These are phyloP conservation scores for Ips typographus DNA, from an alignment of 1,140 invertebrate species.

Conservation along the genomic window DNA sequence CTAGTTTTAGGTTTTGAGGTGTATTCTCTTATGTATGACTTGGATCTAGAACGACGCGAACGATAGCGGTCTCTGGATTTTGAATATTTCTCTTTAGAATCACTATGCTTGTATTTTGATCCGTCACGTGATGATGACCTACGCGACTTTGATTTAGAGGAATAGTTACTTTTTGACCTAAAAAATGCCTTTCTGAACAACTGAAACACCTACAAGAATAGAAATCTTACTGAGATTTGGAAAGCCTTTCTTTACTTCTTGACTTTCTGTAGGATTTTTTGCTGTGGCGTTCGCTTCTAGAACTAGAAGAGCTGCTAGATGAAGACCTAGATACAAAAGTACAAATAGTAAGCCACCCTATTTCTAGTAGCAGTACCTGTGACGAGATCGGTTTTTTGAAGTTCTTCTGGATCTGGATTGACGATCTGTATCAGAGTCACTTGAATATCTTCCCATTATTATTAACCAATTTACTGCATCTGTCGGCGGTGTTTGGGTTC, in stretches of 20 bases:
- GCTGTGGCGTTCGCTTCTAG: constrained; percentile 36
- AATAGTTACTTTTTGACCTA: constrained; percentile 34
- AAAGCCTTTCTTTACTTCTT: constrained; percentile 32
- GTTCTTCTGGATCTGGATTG: constrained; percentile 9
- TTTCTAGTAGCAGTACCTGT: background rate
- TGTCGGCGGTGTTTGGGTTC: too few species aligned
- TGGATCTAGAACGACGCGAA: constrained; percentile 42
- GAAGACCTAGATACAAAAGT: constrained; percentile 38
- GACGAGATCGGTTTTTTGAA: constrained; percentile 3
- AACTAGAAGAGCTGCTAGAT: constrained; percentile 43
- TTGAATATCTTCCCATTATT: constrained; percentile 21
- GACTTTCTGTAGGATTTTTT: constrained; percentile 38
- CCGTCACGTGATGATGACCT: constrained; percentile 38
- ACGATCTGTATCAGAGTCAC: constrained; percentile 5
- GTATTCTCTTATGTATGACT: constrained; percentile 44
- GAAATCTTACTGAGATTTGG: constrained; percentile 19
- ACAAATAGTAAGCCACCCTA: background rate
- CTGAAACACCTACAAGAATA: background rate
- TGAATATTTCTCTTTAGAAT: constrained; percentile 28
- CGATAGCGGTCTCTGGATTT: constrained; percentile 40
- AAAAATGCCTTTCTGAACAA: constrained; percentile 5
- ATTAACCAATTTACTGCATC: background rate
- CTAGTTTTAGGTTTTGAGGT: constrained; percentile 38
- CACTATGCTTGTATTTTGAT: constrained; percentile 29
- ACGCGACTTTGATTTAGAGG: constrained; percentile 37